Conservation (phyloP, 2,888 invertebrate genomes). For the Drosophila lutescens region DNA sequence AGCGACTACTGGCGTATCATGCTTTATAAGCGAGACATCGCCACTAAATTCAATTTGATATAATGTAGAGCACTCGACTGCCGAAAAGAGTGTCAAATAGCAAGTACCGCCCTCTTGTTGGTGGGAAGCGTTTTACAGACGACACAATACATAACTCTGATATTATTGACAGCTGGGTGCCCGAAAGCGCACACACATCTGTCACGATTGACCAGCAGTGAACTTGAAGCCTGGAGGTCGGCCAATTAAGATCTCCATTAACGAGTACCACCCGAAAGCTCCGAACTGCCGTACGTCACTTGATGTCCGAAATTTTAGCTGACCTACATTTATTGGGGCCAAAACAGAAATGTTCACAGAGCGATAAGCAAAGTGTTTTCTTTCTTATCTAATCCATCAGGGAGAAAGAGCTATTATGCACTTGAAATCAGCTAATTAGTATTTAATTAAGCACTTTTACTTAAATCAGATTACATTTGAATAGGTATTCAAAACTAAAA, state of each 20-base stretch:
- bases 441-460: conserved; percentile 6
- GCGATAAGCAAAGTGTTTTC: conserved; percentile 22
- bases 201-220: conserved; percentile 55
- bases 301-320: conserved; percentile 14
- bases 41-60: conserved; percentile 38
- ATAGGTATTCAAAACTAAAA: too few species aligned
- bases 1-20: conserved; percentile 58
- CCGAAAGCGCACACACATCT: conserved; percentile 5
- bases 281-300: conserved; percentile 2
- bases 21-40: conserved; percentile 57
- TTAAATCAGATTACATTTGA: neutral
- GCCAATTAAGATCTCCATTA: conserved; percentile 58
- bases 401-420: conserved; percentile 10
- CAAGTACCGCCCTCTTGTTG: conserved; percentile 7
- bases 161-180: conserved; percentile 62
- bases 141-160: conserved; percentile 52
- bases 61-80: conserved; percentile 17
- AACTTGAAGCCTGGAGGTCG: conserved; percentile 70
- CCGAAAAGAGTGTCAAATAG: conserved; percentile 28
- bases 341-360: conserved; percentile 2
- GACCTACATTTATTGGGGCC: conserved; percentile 32
- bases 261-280: conserved; percentile 7
- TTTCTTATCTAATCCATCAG: conserved; percentile 32
- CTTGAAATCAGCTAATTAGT: conserved; percentile 11
- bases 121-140: conserved; percentile 42